Conservation (phyloP, 2,797 vertebrate genomes). For the Rallus crepitans region DNA sequence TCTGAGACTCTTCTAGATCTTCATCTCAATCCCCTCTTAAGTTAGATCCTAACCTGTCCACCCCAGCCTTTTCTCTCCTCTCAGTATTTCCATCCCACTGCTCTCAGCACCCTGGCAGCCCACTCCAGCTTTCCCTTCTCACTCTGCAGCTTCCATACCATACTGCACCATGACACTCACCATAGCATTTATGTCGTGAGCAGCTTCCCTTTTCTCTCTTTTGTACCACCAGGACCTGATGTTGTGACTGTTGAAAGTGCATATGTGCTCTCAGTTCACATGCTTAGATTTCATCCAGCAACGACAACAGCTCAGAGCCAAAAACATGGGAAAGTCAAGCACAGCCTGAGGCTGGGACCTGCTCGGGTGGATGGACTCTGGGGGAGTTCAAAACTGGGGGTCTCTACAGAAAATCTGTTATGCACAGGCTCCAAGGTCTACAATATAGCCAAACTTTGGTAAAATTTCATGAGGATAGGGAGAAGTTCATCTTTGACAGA, state of each 20-base stretch:
- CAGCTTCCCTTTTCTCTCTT: not conserved
- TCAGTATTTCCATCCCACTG: not conserved
- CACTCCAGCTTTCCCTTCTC: not conserved
- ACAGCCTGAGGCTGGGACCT: not conserved
- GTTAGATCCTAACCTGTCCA: not conserved
- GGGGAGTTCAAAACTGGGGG: not conserved
- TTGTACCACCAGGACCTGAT: rapidly evolving
- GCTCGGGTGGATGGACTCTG: not conserved
- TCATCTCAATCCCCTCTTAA: not conserved
- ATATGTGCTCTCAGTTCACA: not conserved
- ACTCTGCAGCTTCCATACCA: not conserved
- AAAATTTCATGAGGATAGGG: not conserved
- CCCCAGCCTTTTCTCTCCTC: not conserved
- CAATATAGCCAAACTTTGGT: not conserved
- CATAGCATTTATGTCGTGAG: not conserved
- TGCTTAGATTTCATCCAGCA: not conserved
- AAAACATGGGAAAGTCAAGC: rapidly evolving
- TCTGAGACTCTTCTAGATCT: not conserved
- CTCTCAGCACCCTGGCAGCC: not conserved
- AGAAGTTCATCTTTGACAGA: not conserved
- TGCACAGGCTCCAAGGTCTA: not conserved
- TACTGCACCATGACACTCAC: no score
- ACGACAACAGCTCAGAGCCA: not conserved
- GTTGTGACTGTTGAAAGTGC: not conserved
- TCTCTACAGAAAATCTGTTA: not conserved